phyloP scores from a whole-genome alignment of 2,797 vertebrate species.

The Buceros bicornis region DNA sequence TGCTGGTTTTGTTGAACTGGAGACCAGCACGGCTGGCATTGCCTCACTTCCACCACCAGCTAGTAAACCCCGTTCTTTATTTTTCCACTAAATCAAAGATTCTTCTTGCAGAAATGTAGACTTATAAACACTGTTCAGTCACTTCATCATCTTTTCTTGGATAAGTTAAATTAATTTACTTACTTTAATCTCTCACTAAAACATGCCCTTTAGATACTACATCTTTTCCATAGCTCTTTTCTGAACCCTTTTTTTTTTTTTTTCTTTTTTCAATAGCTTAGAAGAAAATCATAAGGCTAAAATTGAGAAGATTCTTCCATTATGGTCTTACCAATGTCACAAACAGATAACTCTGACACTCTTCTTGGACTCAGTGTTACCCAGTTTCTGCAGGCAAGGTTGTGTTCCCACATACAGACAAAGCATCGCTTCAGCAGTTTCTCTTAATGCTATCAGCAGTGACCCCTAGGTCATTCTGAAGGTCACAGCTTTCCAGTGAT shows the following conservation, averaged over 20 bases:
- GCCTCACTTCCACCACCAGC: neutral
- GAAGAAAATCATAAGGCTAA: slow-evolving; percentile 13
- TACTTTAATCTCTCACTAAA: slow-evolving; percentile 28
- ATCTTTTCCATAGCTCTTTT: neutral
- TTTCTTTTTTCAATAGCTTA: neutral
- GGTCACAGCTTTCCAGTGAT: neutral
- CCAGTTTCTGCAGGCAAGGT: neutral
- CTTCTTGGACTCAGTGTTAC: neutral
- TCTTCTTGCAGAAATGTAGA: slow-evolving; percentile 21
- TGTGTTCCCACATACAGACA: neutral
- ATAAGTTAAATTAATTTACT: slow-evolving; percentile 43
- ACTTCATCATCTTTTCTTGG: slow-evolving; percentile 46
- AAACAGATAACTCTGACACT: neutral
- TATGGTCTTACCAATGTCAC: neutral
- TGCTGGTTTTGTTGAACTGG: neutral
- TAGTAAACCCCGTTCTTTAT: slow-evolving; percentile 26
- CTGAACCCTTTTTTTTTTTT: neutral
- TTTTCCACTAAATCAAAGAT: slow-evolving; percentile 55
- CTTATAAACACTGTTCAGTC: slow-evolving; percentile 37
- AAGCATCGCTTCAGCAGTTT: neutral
- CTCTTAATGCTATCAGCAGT: neutral
- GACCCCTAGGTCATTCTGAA: neutral
- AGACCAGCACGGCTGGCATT: neutral
- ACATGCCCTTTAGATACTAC: slow-evolving; percentile 3
- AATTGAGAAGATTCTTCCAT: slow-evolving; percentile 35